These are phyloP conservation scores for Dasypogon diadema DNA, from an alignment of 2,888 invertebrate species.

Conservation along the genomic window DNA sequence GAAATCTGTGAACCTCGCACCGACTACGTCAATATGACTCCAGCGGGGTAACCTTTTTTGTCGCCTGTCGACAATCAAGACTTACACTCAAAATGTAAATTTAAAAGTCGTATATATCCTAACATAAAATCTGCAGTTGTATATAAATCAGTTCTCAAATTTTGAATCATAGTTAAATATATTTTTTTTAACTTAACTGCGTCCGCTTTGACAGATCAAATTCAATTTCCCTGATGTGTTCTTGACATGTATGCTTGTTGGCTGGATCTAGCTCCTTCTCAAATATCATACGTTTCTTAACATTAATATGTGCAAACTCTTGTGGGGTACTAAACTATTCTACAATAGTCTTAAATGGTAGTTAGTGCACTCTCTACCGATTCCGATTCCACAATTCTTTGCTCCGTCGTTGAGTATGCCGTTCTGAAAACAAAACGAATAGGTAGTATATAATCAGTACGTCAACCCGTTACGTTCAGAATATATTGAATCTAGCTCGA, in stretches of 20 bases:
- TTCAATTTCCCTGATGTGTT: not conserved
- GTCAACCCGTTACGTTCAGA: not conserved
- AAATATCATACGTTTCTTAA: not conserved
- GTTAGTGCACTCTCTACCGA: not conserved
- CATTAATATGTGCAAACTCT: not conserved
- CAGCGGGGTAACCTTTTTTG: too few species aligned
- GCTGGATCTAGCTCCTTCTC: not conserved
- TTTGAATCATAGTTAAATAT: too few species aligned
- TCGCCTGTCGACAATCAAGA: too few species aligned
- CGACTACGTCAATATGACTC: too few species aligned
- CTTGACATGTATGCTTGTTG: too few species aligned
- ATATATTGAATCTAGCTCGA: not conserved
- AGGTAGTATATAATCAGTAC: not conserved
- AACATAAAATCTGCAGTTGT: too few species aligned
- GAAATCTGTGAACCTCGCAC: too few species aligned
- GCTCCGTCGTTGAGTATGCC: not conserved
- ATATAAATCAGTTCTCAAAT: too few species aligned
- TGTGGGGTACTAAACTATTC: not conserved
- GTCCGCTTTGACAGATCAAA: too few species aligned
- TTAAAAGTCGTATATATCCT: too few species aligned
- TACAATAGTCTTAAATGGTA: not conserved
- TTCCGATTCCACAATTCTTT: not conserved
- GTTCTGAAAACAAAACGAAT: not conserved
- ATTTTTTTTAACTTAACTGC: too few species aligned
- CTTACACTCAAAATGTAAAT: too few species aligned